phyloP scores from a whole-genome alignment of 2,797 vertebrate species.

The Adelosebastes latens region DNA sequence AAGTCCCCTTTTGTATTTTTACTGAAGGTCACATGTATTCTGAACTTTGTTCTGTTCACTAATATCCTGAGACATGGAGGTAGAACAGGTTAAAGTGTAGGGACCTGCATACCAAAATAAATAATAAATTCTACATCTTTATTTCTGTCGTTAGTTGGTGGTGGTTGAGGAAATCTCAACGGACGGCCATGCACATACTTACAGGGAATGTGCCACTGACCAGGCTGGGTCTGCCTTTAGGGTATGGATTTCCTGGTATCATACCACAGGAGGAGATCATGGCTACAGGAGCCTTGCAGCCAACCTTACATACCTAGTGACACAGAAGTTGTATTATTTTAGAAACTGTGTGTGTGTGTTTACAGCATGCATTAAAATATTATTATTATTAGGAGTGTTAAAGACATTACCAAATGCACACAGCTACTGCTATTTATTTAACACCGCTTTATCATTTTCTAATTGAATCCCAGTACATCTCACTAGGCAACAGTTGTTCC shows the following conservation, averaged over 20 bases:
- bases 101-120: neutral
- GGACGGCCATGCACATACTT: constrained; percentile 63
- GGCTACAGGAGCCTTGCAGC: constrained; percentile 97
- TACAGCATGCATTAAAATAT: neutral
- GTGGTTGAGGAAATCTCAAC: neutral
- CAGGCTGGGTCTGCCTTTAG: constrained; percentile 96
- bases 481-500: neutral
- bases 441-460: neutral
- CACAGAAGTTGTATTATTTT: neutral
- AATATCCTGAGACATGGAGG: too few relatives aligned
- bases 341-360: neutral
- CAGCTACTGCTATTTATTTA: neutral
- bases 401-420: neutral
- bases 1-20: neutral
- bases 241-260: constrained; percentile 98
- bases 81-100: neutral
- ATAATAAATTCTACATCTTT: neutral
- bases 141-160: neutral
- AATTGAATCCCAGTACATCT: neutral
- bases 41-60: neutral
- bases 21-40: neutral
- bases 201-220: constrained; percentile 95
- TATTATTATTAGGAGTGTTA: neutral
- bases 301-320: constrained; percentile 92
- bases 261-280: constrained; percentile 99